Evolutionary conservation across 2,113 vertebrate genomes (phyloP), one percentile per base, ranked within the genome.

Genomic region (Chloropsis hardwickii): DNA sequence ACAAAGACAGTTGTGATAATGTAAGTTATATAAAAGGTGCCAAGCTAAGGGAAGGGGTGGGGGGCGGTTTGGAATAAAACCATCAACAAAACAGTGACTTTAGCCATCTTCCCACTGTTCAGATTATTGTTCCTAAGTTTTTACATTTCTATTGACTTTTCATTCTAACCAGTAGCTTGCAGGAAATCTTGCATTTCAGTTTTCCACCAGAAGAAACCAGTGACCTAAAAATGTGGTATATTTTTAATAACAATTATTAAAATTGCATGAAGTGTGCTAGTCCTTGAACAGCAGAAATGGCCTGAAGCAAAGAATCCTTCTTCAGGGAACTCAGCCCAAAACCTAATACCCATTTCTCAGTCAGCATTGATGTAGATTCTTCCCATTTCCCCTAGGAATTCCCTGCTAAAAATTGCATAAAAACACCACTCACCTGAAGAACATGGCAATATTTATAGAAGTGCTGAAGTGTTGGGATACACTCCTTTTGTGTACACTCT

Each of bases 1-100:
- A 94, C 88, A 88, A 83, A 94, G 88, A 95, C 94, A 94, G 79
- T 88, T 62, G 66, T 86, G 95, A 96, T 96, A 95, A 82, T 94
- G 42, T 91, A 95, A 95, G 87, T 92, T 91, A 95, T 85, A 91
- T 85, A 87, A 92, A 97, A 92, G 42, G 50, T 95, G 91, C 84
- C 94, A 95, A 95, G 70, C 62, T 85, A 85, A 92, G 45, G 45
- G 28, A 35, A 35, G 14, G 22, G 42, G 9, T 73, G 20, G 12
- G 23, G 33, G 20, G 12, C 0, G 8, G 8, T 23, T 39, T 58
- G 13, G 77, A 92, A 94, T 92, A 95, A 96, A 94, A 76, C 39
- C 53, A 42, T 92, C 81, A 85, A 70, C 61, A 85, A 64, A 94
- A 79, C 39, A 58, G 62, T 88, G 78, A 86, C 70, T 95, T 77